Evolutionary conservation across 2,797 vertebrate genomes (phyloP).

Genomic region (Sphenopsis melanotis): DNA sequence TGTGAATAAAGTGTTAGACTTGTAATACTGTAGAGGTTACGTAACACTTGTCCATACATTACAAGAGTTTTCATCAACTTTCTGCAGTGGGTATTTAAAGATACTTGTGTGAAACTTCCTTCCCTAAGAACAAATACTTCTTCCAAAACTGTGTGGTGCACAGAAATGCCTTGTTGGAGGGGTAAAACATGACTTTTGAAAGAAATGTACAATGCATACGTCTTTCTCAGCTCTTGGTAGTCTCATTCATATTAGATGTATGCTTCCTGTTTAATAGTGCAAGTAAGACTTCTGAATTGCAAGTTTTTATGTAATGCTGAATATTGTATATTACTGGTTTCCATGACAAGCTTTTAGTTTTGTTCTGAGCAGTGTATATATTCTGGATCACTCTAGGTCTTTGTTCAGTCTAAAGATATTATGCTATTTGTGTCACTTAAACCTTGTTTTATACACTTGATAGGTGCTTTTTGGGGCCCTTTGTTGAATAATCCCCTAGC

Average conservation of each 20-base stretch:
- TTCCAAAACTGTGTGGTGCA: conserved; percentile 6
- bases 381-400: conserved; percentile 24
- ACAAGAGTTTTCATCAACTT: conserved; percentile 15
- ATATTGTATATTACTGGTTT: conserved; percentile 38
- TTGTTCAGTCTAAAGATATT: conserved; percentile 10
- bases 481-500: not conserved
- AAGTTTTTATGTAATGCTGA: conserved; percentile 34
- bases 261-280: conserved; percentile 30
- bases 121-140: not conserved
- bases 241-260: conserved; percentile 6
- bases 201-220: conserved; percentile 10
- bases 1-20: conserved; percentile 53
- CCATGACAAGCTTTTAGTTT: conserved; percentile 3
- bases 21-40: conserved; percentile 31
- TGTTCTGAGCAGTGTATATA: conserved; percentile 18
- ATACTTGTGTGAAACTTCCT: conserved; percentile 13
- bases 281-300: conserved; percentile 5
- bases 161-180: conserved; percentile 42
- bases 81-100: conserved; percentile 26
- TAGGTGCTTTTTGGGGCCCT: conserved; percentile 19
- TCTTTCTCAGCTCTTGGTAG: not conserved
- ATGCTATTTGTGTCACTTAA: conserved; percentile 11
- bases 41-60: conserved; percentile 29
- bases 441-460: conserved; percentile 6
- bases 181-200: not conserved